A percentile compares a stretch with the other conserved stretches of the same genome.
phyloP scores from a whole-genome alignment of 2,113 vertebrate species.

The Heterocephalus glaber region DNA sequence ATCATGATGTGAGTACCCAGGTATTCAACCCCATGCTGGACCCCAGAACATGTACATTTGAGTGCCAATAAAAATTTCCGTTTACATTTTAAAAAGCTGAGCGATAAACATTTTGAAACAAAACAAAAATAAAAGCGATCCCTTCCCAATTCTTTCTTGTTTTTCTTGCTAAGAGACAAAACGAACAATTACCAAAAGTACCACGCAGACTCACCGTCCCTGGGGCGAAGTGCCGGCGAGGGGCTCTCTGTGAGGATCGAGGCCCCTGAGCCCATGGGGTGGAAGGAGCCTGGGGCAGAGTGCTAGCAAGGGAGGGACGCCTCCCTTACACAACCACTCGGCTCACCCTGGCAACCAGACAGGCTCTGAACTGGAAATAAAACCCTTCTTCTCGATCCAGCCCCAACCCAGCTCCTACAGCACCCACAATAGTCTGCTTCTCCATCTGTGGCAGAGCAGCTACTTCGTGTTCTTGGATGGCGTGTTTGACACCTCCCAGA shows the following conservation, averaged over 20 bases:
- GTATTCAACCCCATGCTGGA: neutral
- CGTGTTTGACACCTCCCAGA: neutral
- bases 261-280: constrained; percentile 31
- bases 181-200: constrained; percentile 73
- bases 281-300: constrained; percentile 47
- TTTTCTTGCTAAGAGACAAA: constrained; percentile 70
- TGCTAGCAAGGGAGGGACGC: neutral
- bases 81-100: neutral
- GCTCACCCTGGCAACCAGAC: neutral
- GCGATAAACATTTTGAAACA: neutral
- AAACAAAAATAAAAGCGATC: constrained; percentile 32
- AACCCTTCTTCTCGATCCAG: neutral
- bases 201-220: constrained; percentile 68
- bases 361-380: neutral
- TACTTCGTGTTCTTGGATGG: neutral
- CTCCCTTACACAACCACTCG: neutral
- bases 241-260: constrained; percentile 53
- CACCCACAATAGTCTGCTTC: neutral
- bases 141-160: neutral
- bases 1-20: neutral
- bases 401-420: neutral
- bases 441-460: constrained; percentile 17
- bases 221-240: constrained; percentile 67
- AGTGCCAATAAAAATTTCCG: neutral
- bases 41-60: neutral